Percentiles rank a stretch among this genome's conserved stretches.
Evolutionary conservation across 2,797 vertebrate genomes (phyloP).

Genomic region (Lophius americanus): DNA sequence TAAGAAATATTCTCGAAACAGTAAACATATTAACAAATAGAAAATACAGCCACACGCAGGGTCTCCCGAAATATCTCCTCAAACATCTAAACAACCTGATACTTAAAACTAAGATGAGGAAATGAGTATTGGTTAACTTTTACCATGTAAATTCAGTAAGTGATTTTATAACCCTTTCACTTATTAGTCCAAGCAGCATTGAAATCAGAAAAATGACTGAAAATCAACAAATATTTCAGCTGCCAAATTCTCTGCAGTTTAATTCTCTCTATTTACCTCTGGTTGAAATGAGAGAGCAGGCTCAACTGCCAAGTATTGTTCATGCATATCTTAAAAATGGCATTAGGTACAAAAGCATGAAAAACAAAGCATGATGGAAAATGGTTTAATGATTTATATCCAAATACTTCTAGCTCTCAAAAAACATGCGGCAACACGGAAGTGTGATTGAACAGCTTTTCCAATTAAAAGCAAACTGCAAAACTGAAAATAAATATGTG

Average conservation of each 20-base stretch:
- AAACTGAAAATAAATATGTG: not conserved
- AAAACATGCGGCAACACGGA: constrained; percentile 1
- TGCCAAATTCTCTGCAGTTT: constrained; percentile 46
- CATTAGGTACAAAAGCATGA: constrained; percentile 6
- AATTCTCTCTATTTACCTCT: constrained; percentile 46
- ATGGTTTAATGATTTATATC: too few relatives aligned
- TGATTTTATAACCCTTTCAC: constrained; percentile 8
- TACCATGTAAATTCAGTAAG: constrained; percentile 14
- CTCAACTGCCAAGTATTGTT: constrained; percentile 31
- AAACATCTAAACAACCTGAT: too few relatives aligned
- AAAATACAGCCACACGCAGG: too few relatives aligned
- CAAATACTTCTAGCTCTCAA: too few relatives aligned
- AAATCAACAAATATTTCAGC: constrained; percentile 38
- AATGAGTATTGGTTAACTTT: constrained; percentile 38
- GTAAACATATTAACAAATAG: too few relatives aligned
- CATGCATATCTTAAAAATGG: constrained; percentile 22
- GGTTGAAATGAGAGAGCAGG: constrained; percentile 33
- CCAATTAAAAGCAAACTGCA: constrained; percentile 26
- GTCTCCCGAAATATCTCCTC: too few relatives aligned
- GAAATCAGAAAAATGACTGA: constrained; percentile 33
- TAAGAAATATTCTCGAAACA: too few relatives aligned
- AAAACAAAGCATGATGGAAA: too few relatives aligned
- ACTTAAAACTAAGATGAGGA: not conserved
- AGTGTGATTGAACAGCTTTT: constrained; percentile 38
- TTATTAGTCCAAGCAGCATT: constrained; percentile 12